Conservation (phyloP, 2,888 invertebrate genomes). For the Ectropis crepuscularia region DNA sequence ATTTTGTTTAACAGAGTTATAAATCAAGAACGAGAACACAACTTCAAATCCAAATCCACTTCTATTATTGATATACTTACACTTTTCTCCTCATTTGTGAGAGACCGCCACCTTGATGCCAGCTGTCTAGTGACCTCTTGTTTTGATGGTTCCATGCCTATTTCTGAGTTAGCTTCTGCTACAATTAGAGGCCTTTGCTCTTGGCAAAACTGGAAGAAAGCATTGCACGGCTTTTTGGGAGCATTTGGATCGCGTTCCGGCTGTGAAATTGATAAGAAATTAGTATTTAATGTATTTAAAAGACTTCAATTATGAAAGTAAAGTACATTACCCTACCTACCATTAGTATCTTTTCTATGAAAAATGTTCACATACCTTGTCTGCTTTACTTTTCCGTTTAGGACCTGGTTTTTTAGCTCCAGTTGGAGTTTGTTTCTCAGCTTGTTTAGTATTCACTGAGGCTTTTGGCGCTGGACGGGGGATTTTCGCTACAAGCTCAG, state of each 20-base stretch:
- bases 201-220: constrained; percentile 92
- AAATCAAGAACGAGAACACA: no score
- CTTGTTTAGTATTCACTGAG: constrained; percentile 58
- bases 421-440: constrained; percentile 64
- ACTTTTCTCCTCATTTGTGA: constrained; percentile 89
- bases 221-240: constrained; percentile 91
- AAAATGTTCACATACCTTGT: constrained; percentile 69
- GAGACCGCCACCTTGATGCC: constrained; percentile 89
- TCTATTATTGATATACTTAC: constrained; percentile 61
- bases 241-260: constrained; percentile 88
- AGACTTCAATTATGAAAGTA: not conserved
- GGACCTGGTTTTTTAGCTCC: constrained; percentile 71
- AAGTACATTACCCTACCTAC: no score
- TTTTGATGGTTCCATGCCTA: constrained; percentile 88
- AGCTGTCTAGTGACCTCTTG: constrained; percentile 90
- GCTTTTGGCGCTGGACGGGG: constrained; percentile 60
- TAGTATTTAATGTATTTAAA: not conserved
- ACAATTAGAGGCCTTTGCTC: constrained; percentile 90
- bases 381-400: constrained; percentile 86
- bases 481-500: constrained; percentile 58
- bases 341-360: no score
- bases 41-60: no score
- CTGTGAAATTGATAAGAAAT: constrained; percentile 45
- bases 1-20: no score
- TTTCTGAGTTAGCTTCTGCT: constrained; percentile 86